Conservation (phyloP, 2,888 invertebrate genomes). For the Thereva nobilitata region DNA sequence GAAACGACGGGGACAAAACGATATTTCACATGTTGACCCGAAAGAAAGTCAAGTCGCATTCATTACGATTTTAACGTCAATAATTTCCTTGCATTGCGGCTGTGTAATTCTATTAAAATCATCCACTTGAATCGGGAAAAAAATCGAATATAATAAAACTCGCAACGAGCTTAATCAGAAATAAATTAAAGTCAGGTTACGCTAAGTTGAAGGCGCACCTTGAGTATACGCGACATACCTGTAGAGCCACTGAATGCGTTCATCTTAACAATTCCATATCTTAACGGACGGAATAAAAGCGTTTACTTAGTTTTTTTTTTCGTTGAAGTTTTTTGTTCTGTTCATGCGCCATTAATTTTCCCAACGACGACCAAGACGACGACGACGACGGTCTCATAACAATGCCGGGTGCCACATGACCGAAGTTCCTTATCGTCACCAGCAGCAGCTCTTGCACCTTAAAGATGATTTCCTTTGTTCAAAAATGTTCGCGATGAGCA, state of each 20-base stretch:
- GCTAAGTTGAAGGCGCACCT: slow-evolving; percentile 10
- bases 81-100: too few species aligned
- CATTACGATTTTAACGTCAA: too few species aligned
- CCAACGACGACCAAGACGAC: neutral
- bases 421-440: slow-evolving; percentile 1
- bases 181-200: neutral
- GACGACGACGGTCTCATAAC: neutral
- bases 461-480: neutral
- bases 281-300: too few species aligned
- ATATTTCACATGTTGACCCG: too few species aligned
- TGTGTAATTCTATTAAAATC: too few species aligned
- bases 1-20: too few species aligned
- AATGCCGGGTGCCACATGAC: slow-evolving; percentile 4
- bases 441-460: neutral
- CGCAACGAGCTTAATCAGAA: neutral
- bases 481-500: neutral
- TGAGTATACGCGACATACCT: neutral
- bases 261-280: too few species aligned
- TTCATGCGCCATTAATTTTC: slow-evolving; percentile 12
- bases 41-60: too few species aligned
- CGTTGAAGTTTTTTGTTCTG: neutral
- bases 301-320: too few species aligned
- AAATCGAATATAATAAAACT: too few species aligned
- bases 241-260: too few species aligned
- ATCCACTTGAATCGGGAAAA: too few species aligned